phyloP scores from a whole-genome alignment of 2,113 vertebrate genomes.

The Psilopogon haemacephalus region DNA sequence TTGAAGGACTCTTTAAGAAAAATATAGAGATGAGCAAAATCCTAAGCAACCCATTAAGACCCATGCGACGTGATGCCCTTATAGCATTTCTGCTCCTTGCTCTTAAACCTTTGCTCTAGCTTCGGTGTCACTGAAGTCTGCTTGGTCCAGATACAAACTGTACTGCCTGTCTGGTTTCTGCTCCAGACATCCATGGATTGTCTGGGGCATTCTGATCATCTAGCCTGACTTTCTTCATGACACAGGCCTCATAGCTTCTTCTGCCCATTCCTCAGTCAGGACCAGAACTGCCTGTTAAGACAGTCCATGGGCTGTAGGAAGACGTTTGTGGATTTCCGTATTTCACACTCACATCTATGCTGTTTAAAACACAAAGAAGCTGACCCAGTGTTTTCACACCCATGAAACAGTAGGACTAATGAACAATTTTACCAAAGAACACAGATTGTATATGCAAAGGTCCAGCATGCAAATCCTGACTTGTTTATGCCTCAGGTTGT shows the following conservation, averaged over 20 bases:
- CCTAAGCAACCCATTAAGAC: not conserved
- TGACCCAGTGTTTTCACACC: constrained; percentile 59
- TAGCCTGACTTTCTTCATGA: not conserved
- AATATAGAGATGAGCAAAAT: not conserved
- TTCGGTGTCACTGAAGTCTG: not conserved
- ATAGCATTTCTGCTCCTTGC: not conserved
- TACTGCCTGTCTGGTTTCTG: fast-evolving
- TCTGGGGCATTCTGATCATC: not conserved
- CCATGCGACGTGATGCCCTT: fast-evolving
- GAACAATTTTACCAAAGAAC: constrained; percentile 9
- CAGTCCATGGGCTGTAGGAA: not conserved
- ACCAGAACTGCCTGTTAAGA: not conserved
- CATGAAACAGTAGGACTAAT: constrained; percentile 25
- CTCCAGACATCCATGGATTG: not conserved
- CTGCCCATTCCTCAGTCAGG: not conserved
- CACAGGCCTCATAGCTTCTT: not conserved
- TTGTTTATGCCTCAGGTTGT: constrained; percentile 64
- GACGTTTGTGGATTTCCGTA: constrained; percentile 30
- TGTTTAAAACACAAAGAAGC: constrained; percentile 42
- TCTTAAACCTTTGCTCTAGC: not conserved
- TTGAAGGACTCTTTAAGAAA: not conserved
- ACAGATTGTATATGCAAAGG: constrained; percentile 58
- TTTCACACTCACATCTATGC: constrained; percentile 28
- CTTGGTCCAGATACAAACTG: not conserved
- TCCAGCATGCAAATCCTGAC: constrained; percentile 61